These are phyloP conservation scores for Corythornis leucogaster DNA, from an alignment of 2,797 vertebrate species.

Conservation along the genomic window DNA sequence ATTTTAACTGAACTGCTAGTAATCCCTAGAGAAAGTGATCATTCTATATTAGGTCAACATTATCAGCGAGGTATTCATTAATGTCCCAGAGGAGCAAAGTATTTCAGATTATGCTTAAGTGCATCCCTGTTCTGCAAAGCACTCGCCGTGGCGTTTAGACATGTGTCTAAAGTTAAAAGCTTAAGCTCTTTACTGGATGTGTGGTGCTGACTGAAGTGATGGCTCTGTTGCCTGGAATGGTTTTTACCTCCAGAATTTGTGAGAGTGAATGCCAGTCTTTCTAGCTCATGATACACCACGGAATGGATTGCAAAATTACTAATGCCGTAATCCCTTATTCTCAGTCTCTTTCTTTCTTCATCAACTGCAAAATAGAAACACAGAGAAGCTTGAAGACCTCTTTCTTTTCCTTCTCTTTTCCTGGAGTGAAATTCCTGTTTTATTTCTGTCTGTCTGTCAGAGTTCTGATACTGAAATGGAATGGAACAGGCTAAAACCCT, in stretches of 20 bases:
- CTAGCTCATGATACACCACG: neutral
- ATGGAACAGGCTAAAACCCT: neutral
- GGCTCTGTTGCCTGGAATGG: neutral
- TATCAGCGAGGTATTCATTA: neutral
- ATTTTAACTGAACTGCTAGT: neutral
- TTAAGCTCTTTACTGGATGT: neutral
- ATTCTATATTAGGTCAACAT: neutral
- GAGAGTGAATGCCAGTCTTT: neutral
- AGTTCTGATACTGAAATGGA: neutral
- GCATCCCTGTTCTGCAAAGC: neutral
- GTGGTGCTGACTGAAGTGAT: neutral
- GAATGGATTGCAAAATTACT: neutral
- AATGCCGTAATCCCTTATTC: neutral
- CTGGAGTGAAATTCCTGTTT: neutral
- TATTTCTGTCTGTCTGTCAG: neutral
- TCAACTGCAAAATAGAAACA: neutral
- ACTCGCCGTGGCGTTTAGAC: neutral
- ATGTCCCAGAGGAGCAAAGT: neutral
- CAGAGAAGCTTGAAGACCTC: neutral
- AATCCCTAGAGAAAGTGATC: neutral
- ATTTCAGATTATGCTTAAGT: neutral
- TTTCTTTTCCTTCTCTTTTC: neutral
- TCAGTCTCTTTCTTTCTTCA: neutral
- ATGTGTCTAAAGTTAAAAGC: neutral
- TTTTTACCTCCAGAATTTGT: neutral